A percentile compares a stretch with the other conserved stretches of the same genome.
phyloP scores from a whole-genome alignment of 35 echinoderm and acorn worm genomes.

The Ophioderma brevispina region DNA sequence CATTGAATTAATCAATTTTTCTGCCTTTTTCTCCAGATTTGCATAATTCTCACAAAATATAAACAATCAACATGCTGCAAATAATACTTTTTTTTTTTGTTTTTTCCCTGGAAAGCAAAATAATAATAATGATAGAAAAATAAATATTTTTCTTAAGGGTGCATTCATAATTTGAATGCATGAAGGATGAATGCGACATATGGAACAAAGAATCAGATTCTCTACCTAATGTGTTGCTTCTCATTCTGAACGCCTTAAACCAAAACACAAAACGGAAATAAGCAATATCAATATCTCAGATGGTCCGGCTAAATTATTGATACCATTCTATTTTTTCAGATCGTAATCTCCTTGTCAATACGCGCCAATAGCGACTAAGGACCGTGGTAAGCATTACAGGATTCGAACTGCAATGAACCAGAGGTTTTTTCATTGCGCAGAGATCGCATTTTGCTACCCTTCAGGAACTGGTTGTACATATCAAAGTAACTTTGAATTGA shows the following conservation, averaged over 20 bases:
- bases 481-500: too few species aligned
- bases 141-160: too few species aligned
- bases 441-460: constrained; percentile 66
- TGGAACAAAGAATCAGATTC: neutral
- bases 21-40: too few species aligned
- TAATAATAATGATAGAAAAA: too few species aligned
- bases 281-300: too few species aligned
- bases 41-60: too few species aligned
- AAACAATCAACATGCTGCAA: too few species aligned
- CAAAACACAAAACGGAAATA: neutral
- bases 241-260: neutral
- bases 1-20: neutral
- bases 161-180: neutral
- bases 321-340: constrained; percentile 30
- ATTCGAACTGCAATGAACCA: constrained; percentile 83
- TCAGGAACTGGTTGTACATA: constrained; percentile 70
- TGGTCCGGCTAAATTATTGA: neutral
- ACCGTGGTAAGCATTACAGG: constrained; percentile 90
- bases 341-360: constrained; percentile 78
- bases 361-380: constrained; percentile 69
- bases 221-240: neutral
- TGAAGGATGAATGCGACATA: neutral
- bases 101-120: too few species aligned
- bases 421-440: constrained; percentile 84
- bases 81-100: too few species aligned